These are phyloP conservation scores for Mamestra configurata DNA, from an alignment of 1,140 invertebrate genomes.

Conservation along the genomic window DNA sequence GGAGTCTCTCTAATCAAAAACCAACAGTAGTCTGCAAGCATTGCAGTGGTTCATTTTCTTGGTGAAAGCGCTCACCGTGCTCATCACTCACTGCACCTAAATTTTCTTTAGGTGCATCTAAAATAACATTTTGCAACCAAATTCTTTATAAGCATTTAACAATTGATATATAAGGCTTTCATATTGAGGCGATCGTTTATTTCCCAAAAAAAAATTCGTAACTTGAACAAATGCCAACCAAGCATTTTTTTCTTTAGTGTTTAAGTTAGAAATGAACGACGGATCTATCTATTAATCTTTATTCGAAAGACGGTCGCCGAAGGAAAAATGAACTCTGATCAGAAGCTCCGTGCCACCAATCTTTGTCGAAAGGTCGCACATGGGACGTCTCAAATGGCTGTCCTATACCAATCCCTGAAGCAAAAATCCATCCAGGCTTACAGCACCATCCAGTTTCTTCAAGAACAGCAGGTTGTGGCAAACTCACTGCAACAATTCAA, in stretches of 20 bases:
- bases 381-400: no score
- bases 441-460: no score
- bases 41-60: conserved; percentile 47
- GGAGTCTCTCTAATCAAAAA: conserved; percentile 46
- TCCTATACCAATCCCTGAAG: no score
- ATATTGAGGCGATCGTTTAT: background rate
- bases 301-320: no score
- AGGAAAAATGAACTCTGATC: no score
- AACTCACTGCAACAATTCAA: no score
- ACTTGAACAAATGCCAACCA: background rate
- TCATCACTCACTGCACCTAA: conserved; percentile 34
- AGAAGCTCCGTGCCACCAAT: no score
- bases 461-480: no score
- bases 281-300: no score
- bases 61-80: conserved; percentile 46
- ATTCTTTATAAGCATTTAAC: background rate
- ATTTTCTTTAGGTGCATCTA: background rate
- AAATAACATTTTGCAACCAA: background rate
- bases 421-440: no score
- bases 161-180: background rate
- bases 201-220: background rate
- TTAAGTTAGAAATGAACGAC: no score
- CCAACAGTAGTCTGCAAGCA: conserved; percentile 53
- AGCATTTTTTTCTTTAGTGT: background rate
- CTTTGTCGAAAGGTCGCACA: no score